Percentiles rank a stretch among this genome's conserved stretches.
phyloP scores from a whole-genome alignment of 2,797 vertebrate genomes.

The Siniperca undulata region DNA sequence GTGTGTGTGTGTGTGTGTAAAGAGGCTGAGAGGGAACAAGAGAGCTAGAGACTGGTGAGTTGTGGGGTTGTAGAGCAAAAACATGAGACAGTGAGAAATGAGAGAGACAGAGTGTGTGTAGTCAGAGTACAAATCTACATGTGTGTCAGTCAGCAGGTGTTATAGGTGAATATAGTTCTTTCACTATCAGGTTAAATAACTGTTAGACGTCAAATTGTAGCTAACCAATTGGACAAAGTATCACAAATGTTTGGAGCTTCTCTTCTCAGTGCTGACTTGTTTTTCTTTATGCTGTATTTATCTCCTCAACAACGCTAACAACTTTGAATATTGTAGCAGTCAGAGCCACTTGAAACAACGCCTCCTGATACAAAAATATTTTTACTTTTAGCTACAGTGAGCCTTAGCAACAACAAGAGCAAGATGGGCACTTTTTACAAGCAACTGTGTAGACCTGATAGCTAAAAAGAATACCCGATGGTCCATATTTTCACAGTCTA shows the following conservation, averaged over 20 bases:
- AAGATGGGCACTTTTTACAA: conserved; percentile 3
- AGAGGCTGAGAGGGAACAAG: conserved; percentile 9
- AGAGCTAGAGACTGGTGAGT: conserved; percentile 9
- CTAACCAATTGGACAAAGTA: conserved; percentile 1
- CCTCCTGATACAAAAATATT: conserved; percentile 15
- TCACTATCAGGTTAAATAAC: neutral
- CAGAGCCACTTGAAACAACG: conserved; percentile 12
- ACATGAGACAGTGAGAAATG: conserved; percentile 1
- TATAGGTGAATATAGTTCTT: neutral
- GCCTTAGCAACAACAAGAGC: conserved; percentile 14
- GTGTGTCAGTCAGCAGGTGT: neutral
- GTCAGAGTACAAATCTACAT: neutral
- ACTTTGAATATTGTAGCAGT: neutral
- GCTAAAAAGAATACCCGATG: neutral
- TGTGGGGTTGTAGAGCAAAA: conserved; percentile 22
- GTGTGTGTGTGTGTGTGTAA: conserved; percentile 7
- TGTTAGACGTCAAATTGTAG: neutral
- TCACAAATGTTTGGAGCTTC: neutral
- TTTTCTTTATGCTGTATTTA: neutral
- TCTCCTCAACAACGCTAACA: neutral
- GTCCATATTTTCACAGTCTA: neutral
- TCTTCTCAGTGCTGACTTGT: neutral
- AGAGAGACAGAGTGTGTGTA: neutral
- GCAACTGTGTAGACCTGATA: neutral
- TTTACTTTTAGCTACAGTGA: conserved; percentile 17